These are phyloP conservation scores for Psix sp. DNA, from an alignment of 1,140 invertebrate species.

Conservation along the genomic window DNA sequence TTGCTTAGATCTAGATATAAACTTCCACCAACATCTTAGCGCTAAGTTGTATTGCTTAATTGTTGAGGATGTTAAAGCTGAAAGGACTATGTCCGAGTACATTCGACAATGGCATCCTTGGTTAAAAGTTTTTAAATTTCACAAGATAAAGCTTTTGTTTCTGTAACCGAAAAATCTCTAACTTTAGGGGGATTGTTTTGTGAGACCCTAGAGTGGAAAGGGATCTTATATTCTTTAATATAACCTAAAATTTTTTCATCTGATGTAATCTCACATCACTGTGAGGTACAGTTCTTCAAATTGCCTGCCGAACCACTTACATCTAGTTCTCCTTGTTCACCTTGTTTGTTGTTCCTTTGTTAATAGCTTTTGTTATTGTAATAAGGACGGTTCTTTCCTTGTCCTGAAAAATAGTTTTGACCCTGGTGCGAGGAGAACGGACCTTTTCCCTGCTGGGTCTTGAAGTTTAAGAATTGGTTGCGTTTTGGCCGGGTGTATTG, in stretches of 20 bases:
- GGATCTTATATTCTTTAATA: slow-evolving; percentile 19
- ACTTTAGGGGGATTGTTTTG: background rate
- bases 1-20: background rate
- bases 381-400: slow-evolving; percentile 2
- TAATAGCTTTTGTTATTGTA: slow-evolving; percentile 1
- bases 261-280: slow-evolving; percentile 31
- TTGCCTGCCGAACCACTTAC: slow-evolving; percentile 23
- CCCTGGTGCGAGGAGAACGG: slow-evolving; percentile 1
- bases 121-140: background rate
- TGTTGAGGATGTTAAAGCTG: background rate
- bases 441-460: slow-evolving; percentile 14
- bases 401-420: background rate
- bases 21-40: background rate
- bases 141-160: background rate
- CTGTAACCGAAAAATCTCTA: background rate
- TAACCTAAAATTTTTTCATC: slow-evolving; percentile 22
- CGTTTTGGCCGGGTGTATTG: background rate
- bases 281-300: slow-evolving; percentile 12
- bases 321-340: slow-evolving; percentile 6
- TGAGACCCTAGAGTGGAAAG: too few species aligned
- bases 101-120: background rate
- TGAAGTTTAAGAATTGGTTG: slow-evolving; percentile 17
- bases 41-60: background rate
- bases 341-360: background rate
- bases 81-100: background rate